These are phyloP conservation scores for Uropsilus gracilis DNA, from an alignment of 2,113 vertebrate genomes.

Conservation along the genomic window DNA sequence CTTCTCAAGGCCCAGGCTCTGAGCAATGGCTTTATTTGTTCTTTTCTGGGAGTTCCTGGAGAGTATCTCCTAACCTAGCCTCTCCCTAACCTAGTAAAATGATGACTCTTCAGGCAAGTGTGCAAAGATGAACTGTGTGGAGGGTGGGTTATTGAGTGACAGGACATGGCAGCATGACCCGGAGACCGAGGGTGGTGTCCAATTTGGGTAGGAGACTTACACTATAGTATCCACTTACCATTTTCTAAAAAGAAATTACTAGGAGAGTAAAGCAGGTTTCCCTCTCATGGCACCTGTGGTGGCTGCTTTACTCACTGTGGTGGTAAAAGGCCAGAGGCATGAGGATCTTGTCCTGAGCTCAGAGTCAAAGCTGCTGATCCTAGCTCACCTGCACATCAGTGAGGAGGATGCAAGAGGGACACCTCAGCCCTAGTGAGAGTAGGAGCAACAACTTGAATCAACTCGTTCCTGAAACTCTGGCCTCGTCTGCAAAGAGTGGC, in stretches of 20 bases:
- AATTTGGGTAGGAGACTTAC: fast-evolving
- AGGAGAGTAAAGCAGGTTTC: neutral
- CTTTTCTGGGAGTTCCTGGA: neutral
- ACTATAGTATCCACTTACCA: neutral
- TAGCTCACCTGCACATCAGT: neutral
- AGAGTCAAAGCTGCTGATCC: neutral
- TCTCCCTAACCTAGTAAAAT: neutral
- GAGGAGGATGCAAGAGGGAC: too few species aligned
- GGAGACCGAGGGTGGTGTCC: neutral
- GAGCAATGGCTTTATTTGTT: neutral
- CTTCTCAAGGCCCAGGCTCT: neutral
- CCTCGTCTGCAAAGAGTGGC: neutral
- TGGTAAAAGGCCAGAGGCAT: neutral
- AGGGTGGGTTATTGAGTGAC: neutral
- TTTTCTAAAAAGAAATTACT: neutral
- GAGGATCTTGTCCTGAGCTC: neutral
- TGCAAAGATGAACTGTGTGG: neutral
- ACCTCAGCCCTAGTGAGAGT: neutral
- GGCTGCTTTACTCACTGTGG: neutral
- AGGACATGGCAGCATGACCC: fast-evolving
- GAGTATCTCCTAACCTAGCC: neutral
- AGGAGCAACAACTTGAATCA: neutral
- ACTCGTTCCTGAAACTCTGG: neutral
- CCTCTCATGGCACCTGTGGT: neutral
- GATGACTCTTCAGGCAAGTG: neutral